Evolutionary conservation across 2,888 invertebrate species (phyloP).

Genomic region (Plutella xylostella): DNA sequence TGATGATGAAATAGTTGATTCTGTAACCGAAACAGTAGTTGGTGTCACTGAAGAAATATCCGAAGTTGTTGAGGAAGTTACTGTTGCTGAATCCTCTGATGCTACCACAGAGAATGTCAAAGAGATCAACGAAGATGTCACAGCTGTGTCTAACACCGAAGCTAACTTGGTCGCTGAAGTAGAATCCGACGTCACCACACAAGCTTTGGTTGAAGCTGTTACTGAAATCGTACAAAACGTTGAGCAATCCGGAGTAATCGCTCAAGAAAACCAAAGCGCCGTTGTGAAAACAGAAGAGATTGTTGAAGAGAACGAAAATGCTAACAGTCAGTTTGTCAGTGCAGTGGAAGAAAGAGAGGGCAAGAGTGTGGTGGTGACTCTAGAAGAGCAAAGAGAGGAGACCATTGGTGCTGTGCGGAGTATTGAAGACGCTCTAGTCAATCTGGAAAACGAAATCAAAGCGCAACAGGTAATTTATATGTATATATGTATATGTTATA

Average conservation of each 20-base stretch:
- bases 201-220: neutral
- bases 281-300: conserved; percentile 6
- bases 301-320: conserved; percentile 16
- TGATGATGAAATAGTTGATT: neutral
- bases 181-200: neutral
- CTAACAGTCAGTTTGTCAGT: conserved; percentile 15
- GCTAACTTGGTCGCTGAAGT: neutral
- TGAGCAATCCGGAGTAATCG: neutral
- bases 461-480: conserved; percentile 32
- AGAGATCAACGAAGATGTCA: neutral
- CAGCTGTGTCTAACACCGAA: neutral
- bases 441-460: conserved; percentile 39
- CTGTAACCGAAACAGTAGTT: neutral
- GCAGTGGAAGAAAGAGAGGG: conserved; percentile 15
- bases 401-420: conserved; percentile 29
- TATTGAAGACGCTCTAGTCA: conserved; percentile 38
- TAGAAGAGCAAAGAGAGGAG: conserved; percentile 17
- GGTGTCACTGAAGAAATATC: conserved; percentile 10
- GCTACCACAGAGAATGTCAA: neutral
- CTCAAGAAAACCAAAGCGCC: neutral
- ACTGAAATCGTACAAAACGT: neutral
- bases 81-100: neutral
- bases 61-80: conserved; percentile 6
- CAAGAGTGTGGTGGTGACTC: conserved; percentile 10
- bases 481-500: conserved; percentile 5